phyloP scores from a whole-genome alignment of 1,140 invertebrate genomes.

The Drosophila parabipectinata region DNA sequence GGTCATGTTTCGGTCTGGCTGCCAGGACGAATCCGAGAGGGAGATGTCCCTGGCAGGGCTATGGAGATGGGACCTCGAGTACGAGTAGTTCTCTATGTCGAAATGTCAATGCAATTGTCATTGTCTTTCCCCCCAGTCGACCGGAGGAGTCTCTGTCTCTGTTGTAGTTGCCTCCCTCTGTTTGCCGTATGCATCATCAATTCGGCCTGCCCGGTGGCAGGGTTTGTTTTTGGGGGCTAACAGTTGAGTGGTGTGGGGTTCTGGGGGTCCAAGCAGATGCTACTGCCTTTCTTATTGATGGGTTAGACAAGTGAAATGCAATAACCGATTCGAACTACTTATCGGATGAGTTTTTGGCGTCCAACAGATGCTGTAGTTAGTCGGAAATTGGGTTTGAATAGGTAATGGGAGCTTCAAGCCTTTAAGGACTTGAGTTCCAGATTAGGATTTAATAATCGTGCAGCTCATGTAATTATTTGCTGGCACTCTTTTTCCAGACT shows the following conservation, averaged over 20 bases:
- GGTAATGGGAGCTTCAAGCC: not conserved
- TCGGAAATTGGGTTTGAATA: not conserved
- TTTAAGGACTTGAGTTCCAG: not conserved
- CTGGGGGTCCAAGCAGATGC: slow-evolving; percentile 24
- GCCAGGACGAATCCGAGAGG: slow-evolving; percentile 29
- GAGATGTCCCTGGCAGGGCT: slow-evolving; percentile 12
- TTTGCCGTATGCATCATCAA: slow-evolving; percentile 79
- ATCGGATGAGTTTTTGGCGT: slow-evolving; percentile 16
- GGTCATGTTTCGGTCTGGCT: slow-evolving; percentile 77
- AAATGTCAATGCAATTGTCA: slow-evolving; percentile 80
- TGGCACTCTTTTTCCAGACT: not conserved
- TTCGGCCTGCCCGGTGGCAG: slow-evolving; percentile 49
- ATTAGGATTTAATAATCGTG: not conserved
- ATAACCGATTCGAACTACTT: slow-evolving; percentile 65
- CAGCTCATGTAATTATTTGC: not conserved
- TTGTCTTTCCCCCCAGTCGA: slow-evolving; percentile 30
- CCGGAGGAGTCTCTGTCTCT: not conserved
- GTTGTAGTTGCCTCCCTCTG: slow-evolving; percentile 45
- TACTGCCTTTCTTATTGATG: slow-evolving; percentile 64
- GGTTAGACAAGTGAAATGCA: slow-evolving; percentile 61
- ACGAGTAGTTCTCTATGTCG: slow-evolving; percentile 47
- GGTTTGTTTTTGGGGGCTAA: slow-evolving; percentile 21
- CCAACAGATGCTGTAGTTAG: slow-evolving; percentile 3
- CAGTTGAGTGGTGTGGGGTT: not conserved
- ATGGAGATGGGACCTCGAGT: slow-evolving; percentile 5